phyloP scores from a whole-genome alignment of 92 coral and sea anemone species.

The Parazoanthus swiftii region DNA sequence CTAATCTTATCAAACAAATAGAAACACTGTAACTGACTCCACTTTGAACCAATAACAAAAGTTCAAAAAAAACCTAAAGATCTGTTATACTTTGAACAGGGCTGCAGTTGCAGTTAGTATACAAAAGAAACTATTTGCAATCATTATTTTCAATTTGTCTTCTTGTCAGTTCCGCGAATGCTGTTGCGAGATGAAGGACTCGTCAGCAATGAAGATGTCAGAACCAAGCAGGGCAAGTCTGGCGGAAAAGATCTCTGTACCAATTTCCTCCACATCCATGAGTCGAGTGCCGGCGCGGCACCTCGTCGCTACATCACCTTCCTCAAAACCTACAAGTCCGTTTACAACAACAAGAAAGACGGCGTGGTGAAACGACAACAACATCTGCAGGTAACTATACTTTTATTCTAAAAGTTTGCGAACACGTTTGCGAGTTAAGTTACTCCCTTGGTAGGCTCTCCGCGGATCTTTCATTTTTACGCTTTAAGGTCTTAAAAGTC shows the following conservation, averaged over 20 bases:
- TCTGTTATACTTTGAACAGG: too few relatives aligned
- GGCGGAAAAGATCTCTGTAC: slow-evolving; percentile 78
- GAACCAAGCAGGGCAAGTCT: slow-evolving; percentile 55
- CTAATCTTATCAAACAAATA: too few relatives aligned
- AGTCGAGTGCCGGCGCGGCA: slow-evolving; percentile 83
- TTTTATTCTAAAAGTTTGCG: neutral
- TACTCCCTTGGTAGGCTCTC: neutral
- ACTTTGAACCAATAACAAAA: too few relatives aligned
- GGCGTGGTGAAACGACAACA: slow-evolving; percentile 96
- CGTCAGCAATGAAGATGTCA: slow-evolving; percentile 44
- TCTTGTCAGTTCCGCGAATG: slow-evolving; percentile 81
- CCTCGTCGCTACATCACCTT: slow-evolving; percentile 98
- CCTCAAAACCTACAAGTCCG: slow-evolving; percentile 89
- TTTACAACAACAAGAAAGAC: slow-evolving; percentile 86
- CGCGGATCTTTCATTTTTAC: too few relatives aligned
- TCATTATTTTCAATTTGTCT: neutral
- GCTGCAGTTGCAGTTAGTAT: neutral
- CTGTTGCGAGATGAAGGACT: slow-evolving; percentile 81
- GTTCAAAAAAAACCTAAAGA: too few relatives aligned
- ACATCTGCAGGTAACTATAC: slow-evolving; percentile 78
- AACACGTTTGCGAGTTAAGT: neutral
- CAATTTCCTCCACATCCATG: slow-evolving; percentile 87
- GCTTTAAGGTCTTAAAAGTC: too few relatives aligned
- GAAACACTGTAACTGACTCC: too few relatives aligned
- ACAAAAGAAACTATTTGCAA: neutral